These are phyloP conservation scores for Vanessa tameamea DNA, from an alignment of 1,140 invertebrate species.

Conservation along the genomic window DNA sequence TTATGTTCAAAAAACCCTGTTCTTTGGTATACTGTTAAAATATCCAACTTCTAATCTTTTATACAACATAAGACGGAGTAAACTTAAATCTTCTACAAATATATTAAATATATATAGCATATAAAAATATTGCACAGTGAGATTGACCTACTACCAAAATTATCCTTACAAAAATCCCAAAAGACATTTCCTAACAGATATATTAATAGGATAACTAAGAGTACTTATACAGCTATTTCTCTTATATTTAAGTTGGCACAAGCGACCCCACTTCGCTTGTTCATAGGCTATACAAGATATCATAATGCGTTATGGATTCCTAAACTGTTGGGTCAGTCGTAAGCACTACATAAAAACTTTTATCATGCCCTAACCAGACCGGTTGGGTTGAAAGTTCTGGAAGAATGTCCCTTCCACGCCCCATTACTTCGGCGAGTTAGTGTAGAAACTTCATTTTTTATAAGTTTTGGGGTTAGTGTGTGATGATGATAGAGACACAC, in stretches of 20 bases:
- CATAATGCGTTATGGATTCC: conserved; percentile 58
- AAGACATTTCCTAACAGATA: not conserved
- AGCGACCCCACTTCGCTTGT: conserved; percentile 19
- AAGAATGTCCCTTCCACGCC: conserved; percentile 65
- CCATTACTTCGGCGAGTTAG: conserved; percentile 62
- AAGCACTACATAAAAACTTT: conserved; percentile 76
- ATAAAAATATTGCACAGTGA: too few relatives aligned
- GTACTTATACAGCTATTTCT: conserved; percentile 21
- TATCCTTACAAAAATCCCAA: not conserved
- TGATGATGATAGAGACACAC: conserved; percentile 50
- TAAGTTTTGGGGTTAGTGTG: conserved; percentile 53
- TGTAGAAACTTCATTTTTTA: conserved; percentile 56
- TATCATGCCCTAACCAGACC: conserved; percentile 62
- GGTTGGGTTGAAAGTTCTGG: conserved; percentile 54
- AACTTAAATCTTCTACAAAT: too few relatives aligned
- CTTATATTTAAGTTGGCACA: conserved; percentile 29
- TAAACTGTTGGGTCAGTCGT: conserved; percentile 62
- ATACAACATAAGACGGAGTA: too few relatives aligned
- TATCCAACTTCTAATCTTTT: too few relatives aligned
- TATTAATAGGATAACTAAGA: conserved; percentile 7
- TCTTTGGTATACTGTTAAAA: too few relatives aligned
- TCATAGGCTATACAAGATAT: conserved; percentile 42
- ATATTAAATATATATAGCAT: too few relatives aligned
- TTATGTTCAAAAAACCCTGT: too few relatives aligned
- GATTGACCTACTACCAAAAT: not conserved